A percentile compares a stretch with the other conserved stretches of the same genome.
phyloP scores from a whole-genome alignment of 1,140 invertebrate genomes.

The Probaryconus sp. region DNA sequence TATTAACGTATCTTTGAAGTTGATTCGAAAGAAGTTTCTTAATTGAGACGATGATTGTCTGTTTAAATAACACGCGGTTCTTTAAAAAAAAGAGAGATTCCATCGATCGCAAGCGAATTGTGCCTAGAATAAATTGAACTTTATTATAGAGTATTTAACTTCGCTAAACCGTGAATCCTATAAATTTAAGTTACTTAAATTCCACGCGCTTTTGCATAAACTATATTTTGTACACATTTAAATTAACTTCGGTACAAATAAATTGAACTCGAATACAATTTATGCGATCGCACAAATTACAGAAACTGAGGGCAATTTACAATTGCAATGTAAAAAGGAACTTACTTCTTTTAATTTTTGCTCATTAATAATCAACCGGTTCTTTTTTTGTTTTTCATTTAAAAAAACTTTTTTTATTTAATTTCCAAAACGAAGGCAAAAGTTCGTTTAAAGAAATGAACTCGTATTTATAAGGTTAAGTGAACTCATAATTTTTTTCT shows the following conservation, averaged over 20 bases:
- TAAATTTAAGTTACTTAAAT: conserved; percentile 36
- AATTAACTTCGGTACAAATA: conserved; percentile 40
- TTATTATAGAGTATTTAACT: conserved; percentile 35
- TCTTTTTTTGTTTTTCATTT: conserved; percentile 12
- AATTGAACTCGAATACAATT: conserved; percentile 30
- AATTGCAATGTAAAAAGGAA: conserved; percentile 4
- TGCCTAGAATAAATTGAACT: conserved; percentile 23
- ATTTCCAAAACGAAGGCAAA: too few relatives aligned
- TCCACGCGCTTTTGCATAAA: conserved; percentile 17
- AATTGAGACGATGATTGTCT: too few relatives aligned
- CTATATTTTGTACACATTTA: conserved; percentile 45
- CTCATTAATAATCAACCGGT: conserved; percentile 23
- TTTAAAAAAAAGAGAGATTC: not conserved
- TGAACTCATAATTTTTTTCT: too few relatives aligned
- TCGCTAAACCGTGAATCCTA: conserved; percentile 20
- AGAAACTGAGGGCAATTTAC: conserved; percentile 35
- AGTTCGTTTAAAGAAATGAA: too few relatives aligned
- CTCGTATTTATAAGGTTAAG: too few relatives aligned
- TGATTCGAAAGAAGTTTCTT: too few relatives aligned
- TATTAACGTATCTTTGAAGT: too few relatives aligned
- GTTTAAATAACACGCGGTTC: not conserved
- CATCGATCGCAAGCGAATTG: conserved; percentile 16
- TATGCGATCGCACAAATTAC: conserved; percentile 14
- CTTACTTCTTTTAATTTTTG: conserved; percentile 7
- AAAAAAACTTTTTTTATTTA: too few relatives aligned